Evolutionary conservation across 2,888 invertebrate species (phyloP).

Genomic region (Mesorhabditis spiculigera): DNA sequence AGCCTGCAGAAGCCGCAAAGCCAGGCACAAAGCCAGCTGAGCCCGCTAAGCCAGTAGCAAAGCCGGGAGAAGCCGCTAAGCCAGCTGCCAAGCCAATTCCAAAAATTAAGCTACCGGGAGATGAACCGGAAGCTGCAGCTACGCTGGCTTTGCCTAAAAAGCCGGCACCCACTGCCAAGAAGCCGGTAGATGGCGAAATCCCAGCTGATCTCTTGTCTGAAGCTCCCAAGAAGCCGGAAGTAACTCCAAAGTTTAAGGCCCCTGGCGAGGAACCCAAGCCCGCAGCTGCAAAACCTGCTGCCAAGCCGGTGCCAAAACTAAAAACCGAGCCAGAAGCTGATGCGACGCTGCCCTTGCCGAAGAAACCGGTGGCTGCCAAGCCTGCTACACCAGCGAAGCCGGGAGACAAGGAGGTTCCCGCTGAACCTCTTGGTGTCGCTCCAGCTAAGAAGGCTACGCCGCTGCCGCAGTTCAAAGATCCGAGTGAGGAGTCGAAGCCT

Average conservation of each 20-base stretch:
- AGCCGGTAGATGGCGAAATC: constrained; percentile 23
- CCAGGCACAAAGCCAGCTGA: constrained; percentile 14
- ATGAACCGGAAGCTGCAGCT: constrained; percentile 19
- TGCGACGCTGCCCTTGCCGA: neutral
- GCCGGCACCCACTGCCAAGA: neutral
- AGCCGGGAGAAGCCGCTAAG: constrained; percentile 10
- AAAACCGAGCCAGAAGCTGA: neutral
- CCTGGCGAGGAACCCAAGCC: constrained; percentile 11
- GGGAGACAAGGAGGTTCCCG: constrained; percentile 16
- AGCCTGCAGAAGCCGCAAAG: constrained; percentile 10
- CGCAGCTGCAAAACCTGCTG: constrained; percentile 6
- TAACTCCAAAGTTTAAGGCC: constrained; percentile 7
- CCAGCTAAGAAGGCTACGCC: constrained; percentile 21
- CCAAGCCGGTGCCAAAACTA: constrained; percentile 3
- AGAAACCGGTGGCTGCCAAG: neutral
- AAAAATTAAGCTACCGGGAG: constrained; percentile 4
- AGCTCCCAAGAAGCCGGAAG: constrained; percentile 23
- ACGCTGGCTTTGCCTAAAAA: constrained; percentile 13
- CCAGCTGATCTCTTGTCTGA: constrained; percentile 25
- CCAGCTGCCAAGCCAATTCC: constrained; percentile 8
- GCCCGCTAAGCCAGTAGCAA: constrained; percentile 10
- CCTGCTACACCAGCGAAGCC: neutral
- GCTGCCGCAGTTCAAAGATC: neutral
- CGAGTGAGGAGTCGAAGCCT: neutral
- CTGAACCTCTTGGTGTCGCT: constrained; percentile 25